These are phyloP conservation scores for Chloroclysta siterata DNA, from an alignment of 2,888 invertebrate genomes.

Conservation along the genomic window DNA sequence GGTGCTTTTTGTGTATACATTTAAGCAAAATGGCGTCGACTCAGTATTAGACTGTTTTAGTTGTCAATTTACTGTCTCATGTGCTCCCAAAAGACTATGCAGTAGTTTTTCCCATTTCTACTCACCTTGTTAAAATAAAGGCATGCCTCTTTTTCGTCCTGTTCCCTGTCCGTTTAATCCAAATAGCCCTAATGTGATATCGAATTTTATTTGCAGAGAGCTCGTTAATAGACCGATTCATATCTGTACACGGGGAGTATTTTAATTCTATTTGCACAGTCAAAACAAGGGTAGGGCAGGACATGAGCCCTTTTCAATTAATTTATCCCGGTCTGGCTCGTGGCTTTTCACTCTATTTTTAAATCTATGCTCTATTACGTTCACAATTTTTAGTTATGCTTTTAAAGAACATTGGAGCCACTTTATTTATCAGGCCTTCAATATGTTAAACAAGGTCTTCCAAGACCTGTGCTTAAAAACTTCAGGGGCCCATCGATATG, in stretches of 20 bases:
- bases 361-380: constrained; percentile 37
- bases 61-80: no score
- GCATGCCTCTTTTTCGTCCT: neutral
- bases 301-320: constrained; percentile 72
- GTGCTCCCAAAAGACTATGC: neutral
- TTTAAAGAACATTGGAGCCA: no score
- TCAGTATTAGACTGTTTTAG: no score
- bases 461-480: no score
- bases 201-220: constrained; percentile 54
- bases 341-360: constrained; percentile 63
- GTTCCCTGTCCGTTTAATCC: constrained; percentile 2
- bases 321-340: constrained; percentile 57
- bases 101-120: no score
- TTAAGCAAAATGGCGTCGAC: no score
- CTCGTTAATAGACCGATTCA: constrained; percentile 69
- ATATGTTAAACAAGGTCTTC: no score
- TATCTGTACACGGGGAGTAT: constrained; percentile 65
- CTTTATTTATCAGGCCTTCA: no score
- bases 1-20: no score
- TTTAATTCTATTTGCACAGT: constrained; percentile 78
- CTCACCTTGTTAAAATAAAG: neutral
- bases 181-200: constrained; percentile 44
- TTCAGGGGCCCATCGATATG: no score
- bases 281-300: constrained; percentile 75
- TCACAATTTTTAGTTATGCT: neutral